Evolutionary conservation across 2,797 vertebrate genomes (phyloP).

Genomic region (Hemitrygon akajei): DNA sequence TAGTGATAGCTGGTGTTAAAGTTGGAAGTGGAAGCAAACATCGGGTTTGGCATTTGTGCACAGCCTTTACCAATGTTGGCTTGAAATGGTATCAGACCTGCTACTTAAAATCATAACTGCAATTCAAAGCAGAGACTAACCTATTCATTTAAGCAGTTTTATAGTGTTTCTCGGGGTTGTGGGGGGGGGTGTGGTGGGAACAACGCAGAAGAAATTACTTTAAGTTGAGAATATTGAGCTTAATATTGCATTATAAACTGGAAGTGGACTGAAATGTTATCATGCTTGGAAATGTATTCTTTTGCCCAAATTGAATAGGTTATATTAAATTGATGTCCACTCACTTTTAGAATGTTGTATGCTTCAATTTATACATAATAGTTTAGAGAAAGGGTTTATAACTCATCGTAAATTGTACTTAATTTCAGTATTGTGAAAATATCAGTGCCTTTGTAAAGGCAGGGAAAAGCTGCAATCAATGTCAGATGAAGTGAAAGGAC

Average conservation of each 20-base stretch:
- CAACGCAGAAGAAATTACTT: background rate
- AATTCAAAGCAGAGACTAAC: background rate
- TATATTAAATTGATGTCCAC: background rate
- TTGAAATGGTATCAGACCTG: background rate
- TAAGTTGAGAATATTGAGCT: background rate
- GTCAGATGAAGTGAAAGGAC: background rate
- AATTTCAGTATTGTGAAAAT: background rate
- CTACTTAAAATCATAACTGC: background rate
- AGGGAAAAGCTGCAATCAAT: background rate
- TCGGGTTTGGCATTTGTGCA: constrained; percentile 3
- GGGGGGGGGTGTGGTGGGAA: no score
- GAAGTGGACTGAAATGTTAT: background rate
- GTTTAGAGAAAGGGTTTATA: background rate
- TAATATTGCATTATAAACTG: background rate
- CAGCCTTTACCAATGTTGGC: background rate
- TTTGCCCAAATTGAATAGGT: background rate
- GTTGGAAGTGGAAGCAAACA: background rate
- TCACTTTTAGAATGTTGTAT: background rate
- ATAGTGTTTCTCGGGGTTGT: background rate
- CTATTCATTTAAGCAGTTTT: background rate
- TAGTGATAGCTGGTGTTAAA: background rate
- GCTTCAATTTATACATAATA: background rate
- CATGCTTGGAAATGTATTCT: background rate
- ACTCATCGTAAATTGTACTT: background rate
- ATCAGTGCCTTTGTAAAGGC: background rate